phyloP scores from a whole-genome alignment of 2,888 invertebrate species.

The Aspidiotus destructor region DNA sequence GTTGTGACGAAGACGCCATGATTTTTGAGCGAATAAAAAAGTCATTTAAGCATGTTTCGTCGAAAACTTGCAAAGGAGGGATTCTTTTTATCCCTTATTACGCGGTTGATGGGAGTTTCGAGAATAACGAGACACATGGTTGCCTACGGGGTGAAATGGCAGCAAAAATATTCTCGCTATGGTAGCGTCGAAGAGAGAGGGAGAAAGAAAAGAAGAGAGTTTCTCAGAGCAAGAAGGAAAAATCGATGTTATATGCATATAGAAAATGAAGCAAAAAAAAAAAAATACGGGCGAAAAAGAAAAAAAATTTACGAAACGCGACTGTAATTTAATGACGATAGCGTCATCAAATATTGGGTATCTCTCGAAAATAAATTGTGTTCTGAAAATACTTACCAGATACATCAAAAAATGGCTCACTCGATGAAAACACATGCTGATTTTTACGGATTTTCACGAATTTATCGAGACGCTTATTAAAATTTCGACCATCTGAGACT shows the following conservation, averaged over 20 bases:
- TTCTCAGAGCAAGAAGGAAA: slow-evolving; percentile 18
- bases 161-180: slow-evolving; percentile 30
- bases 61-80: slow-evolving; percentile 27
- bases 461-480: no score
- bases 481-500: no score
- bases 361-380: background rate
- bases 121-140: slow-evolving; percentile 33
- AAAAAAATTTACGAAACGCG: slow-evolving; percentile 5
- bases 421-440: no score
- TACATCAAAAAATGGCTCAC: no score
- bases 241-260: slow-evolving; percentile 12
- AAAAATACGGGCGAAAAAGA: background rate
- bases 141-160: slow-evolving; percentile 33
- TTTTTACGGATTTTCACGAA: no score
- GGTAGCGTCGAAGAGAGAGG: slow-evolving; percentile 20
- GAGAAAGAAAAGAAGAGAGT: slow-evolving; percentile 21
- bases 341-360: background rate
- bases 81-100: slow-evolving; percentile 30
- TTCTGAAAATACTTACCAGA: no score
- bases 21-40: slow-evolving; percentile 32
- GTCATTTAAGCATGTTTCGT: slow-evolving; percentile 33
- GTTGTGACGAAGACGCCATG: slow-evolving; percentile 28
- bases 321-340: background rate
- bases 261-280: slow-evolving; percentile 7
- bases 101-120: slow-evolving; percentile 33